phyloP scores from a whole-genome alignment of 2,797 vertebrate species.

The Staurois parvus region DNA sequence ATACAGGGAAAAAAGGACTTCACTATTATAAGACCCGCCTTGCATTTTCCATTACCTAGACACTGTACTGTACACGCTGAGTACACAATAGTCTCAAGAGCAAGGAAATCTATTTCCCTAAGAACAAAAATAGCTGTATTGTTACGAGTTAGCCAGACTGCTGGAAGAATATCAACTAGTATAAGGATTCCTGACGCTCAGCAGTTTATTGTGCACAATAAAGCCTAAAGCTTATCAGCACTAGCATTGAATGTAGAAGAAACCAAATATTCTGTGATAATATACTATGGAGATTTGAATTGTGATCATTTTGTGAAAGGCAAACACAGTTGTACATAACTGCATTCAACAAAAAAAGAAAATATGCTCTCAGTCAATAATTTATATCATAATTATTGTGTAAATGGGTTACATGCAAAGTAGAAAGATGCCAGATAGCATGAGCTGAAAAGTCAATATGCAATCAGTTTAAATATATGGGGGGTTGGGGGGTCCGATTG shows the following conservation, averaged over 20 bases:
- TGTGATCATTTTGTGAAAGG: slow-evolving; percentile 15
- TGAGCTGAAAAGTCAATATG: background rate
- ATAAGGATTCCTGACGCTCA: slow-evolving; percentile 43
- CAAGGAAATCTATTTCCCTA: slow-evolving; percentile 50
- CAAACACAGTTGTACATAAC: slow-evolving; percentile 9
- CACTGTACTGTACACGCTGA: slow-evolving; percentile 1
- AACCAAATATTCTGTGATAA: slow-evolving; percentile 12
- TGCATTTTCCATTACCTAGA: slow-evolving; percentile 31
- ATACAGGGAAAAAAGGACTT: background rate
- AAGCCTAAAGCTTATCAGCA: slow-evolving; percentile 31
- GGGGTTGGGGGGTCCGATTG: too few species aligned
- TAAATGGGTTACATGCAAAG: background rate
- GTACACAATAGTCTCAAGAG: slow-evolving; percentile 13
- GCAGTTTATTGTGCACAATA: slow-evolving; percentile 40
- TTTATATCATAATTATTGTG: background rate
- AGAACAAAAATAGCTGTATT: slow-evolving; percentile 46
- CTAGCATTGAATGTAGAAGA: background rate
- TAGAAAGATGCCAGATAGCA: too few species aligned
- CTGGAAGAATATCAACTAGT: slow-evolving; percentile 46
- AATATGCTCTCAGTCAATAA: background rate
- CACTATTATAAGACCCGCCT: slow-evolving; percentile 13
- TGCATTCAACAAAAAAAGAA: background rate
- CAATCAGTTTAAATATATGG: background rate
- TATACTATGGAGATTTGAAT: background rate
- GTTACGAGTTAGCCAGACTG: slow-evolving; percentile 45